Percentiles rank a stretch among this genome's conserved stretches.
Evolutionary conservation across 1,140 invertebrate genomes (phyloP).

Genomic region (Chironomus tepperi): DNA sequence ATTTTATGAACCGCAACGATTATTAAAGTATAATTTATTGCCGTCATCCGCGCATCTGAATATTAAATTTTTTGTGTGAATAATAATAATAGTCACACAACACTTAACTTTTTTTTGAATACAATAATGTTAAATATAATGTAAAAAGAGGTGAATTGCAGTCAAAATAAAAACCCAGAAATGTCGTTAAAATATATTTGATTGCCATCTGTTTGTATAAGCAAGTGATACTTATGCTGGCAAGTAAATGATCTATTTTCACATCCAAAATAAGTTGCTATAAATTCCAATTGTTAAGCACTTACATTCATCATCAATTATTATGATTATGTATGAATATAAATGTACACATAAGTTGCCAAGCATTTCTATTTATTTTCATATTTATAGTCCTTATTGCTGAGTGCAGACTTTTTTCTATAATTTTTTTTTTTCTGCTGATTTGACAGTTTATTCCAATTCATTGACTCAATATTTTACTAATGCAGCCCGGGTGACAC

Average conservation of each 20-base stretch:
- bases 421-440: neutral
- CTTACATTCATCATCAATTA: neutral
- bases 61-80: constrained; percentile 14
- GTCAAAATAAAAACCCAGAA: neutral
- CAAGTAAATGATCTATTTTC: constrained; percentile 14
- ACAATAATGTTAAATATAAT: neutral
- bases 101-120: neutral
- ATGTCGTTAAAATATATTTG: neutral
- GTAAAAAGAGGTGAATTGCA: neutral
- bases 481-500: too few species aligned
- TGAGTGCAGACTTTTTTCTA: neutral
- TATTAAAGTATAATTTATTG: neutral
- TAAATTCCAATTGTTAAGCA: neutral
- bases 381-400: neutral
- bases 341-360: neutral
- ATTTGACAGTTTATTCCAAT: constrained; percentile 14
- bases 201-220: neutral
- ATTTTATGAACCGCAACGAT: neutral
- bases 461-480: neutral
- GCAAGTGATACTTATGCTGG: neutral
- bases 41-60: neutral
- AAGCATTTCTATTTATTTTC: neutral
- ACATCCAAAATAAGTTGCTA: neutral
- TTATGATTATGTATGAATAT: neutral
- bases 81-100: neutral